Base-by-base conservation (phyloP, 2,888 invertebrate genomes). In the Agrochola lota region DNA sequence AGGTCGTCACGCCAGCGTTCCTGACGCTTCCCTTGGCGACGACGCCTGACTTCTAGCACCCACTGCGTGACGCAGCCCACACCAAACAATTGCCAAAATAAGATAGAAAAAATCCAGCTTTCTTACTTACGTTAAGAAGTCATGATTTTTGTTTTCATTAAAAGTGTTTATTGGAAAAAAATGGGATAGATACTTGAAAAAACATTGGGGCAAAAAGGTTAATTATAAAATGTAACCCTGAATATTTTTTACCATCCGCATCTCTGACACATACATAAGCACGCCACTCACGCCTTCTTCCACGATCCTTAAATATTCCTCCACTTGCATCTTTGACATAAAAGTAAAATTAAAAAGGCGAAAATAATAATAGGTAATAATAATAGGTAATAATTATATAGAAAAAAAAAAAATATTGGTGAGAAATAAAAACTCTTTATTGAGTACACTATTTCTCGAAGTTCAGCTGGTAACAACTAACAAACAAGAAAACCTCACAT, bases 401-500 rank as follows among this genome's bases (percentile, higher is more conserved):
- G 6, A 7, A 40, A 40, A 40, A 35, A 72, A 35, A 35, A 20
- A 20, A 46, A 55, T 8, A 2, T 2, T 23, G 4, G 1, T 30
- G 2, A 46, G 26, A 40, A 43, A n/a, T 23, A 77, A 17, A 17
- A 20, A 11, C 17, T 2, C 23, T 23, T 35, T 12, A 66, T 20
- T 12, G 11, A 46, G 11, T 20, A 46, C 20, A 52, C 2, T 26
- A 8, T 26, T 26, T 26, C 20, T 67, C 30, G 11, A 17, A 57
- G 4, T 67, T 49, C 15, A 49, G 30, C 17, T 57, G 30, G 1
- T 23, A 23, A 9, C 5, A 30, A 67, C 57, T 17, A 63, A 35
- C 6, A 68, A 76, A 68, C 4, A 68, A 43, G 17, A 43, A 68
- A 77, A 49, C 6, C n/a, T 15, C 26, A 62, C 49, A 49, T 49